phyloP scores from a whole-genome alignment of 2,113 vertebrate species.

The Scolopax mira region DNA sequence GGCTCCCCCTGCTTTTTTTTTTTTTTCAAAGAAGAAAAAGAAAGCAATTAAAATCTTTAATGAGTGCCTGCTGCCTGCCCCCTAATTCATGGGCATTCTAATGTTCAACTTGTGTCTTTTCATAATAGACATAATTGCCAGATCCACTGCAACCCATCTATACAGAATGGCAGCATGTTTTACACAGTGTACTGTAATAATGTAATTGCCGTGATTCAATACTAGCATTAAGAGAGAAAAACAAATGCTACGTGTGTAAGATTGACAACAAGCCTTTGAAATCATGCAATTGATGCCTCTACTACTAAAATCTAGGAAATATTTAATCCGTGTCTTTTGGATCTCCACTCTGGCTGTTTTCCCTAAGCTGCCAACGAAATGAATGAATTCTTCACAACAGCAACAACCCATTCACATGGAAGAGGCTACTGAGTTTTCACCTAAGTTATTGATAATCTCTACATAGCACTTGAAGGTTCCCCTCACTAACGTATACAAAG shows the following conservation, averaged over 20 bases:
- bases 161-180: conserved; percentile 25
- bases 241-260: conserved; percentile 13
- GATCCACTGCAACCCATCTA: conserved; percentile 33
- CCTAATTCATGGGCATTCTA: conserved; percentile 28
- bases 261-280: conserved; percentile 46
- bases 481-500: not conserved
- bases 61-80: conserved; percentile 6
- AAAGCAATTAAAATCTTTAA: conserved; percentile 61
- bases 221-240: conserved; percentile 55
- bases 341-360: not conserved
- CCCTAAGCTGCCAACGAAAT: not conserved
- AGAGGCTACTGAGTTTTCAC: not conserved
- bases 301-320: not conserved
- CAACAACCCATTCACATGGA: not conserved
- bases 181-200: conserved; percentile 62
- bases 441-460: not conserved
- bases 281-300: conserved; percentile 12
- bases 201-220: conserved; percentile 56
- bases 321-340: not conserved
- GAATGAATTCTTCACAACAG: not conserved
- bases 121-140: conserved; percentile 53
- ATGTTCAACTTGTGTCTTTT: conserved; percentile 29
- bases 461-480: not conserved
- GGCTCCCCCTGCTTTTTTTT: conserved; percentile 2
- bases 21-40: conserved; percentile 32